A percentile compares a stretch with the other conserved stretches of the same genome.
Conservation (phyloP, 2,888 invertebrate genomes). For the Cantharis rufa region DNA sequence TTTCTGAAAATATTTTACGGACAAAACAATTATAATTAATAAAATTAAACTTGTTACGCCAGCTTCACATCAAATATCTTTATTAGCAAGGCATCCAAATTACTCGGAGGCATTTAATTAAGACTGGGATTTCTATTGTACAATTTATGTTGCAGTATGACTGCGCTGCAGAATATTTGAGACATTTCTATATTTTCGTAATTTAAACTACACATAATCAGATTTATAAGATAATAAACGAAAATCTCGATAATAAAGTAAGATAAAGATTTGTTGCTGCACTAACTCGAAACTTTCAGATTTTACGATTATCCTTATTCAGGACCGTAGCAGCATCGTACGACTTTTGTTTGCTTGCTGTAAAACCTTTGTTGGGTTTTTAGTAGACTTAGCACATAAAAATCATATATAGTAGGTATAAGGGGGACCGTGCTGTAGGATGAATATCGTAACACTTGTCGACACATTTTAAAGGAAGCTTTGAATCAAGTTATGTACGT, state of each 20-base stretch:
- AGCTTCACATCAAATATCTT: neutral
- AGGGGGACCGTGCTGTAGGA: neutral
- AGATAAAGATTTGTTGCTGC: neutral
- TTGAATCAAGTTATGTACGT: neutral
- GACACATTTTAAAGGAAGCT: neutral
- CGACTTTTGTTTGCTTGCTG: neutral
- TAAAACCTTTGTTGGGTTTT: neutral
- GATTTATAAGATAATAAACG: neutral
- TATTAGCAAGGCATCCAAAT: neutral
- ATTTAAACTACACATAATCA: neutral
- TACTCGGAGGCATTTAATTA: neutral
- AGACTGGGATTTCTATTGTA: neutral
- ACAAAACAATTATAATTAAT: neutral
- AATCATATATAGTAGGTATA: neutral
- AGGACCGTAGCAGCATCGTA: neutral
- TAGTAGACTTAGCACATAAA: neutral
- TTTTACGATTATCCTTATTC: neutral
- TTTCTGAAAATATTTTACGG: neutral
- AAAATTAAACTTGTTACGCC: neutral
- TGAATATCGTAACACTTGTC: neutral
- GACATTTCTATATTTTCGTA: neutral
- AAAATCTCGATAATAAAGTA: neutral
- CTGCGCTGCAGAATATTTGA: neutral
- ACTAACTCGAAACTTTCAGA: neutral
- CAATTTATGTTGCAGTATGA: neutral